Evolutionary conservation across 2,888 invertebrate genomes (phyloP).

Genomic region (Idaea biselata): DNA sequence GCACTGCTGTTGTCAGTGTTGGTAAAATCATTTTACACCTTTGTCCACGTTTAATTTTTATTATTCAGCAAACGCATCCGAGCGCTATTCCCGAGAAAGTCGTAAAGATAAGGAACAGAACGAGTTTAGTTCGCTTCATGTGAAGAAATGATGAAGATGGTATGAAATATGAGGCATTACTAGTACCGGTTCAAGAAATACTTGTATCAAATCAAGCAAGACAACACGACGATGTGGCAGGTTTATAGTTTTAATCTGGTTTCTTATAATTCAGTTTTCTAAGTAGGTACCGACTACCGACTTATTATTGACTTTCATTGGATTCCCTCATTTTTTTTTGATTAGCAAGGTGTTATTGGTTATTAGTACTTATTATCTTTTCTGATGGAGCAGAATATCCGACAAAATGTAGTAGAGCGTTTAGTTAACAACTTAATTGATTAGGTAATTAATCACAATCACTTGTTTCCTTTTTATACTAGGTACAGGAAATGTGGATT

Average conservation of each 20-base stretch:
- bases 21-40: constrained; percentile 5
- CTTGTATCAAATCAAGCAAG: not conserved
- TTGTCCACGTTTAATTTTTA: constrained; percentile 6
- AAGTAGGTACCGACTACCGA: not conserved
- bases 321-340: too few species aligned
- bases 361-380: too few species aligned
- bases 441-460: not conserved
- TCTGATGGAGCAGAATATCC: not conserved
- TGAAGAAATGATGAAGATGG: constrained; percentile 16
- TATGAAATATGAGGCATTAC: constrained; percentile 22
- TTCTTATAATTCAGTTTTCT: constrained; percentile 6
- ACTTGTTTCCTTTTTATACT: not conserved
- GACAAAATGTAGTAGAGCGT: not conserved
- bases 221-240: not conserved
- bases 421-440: not conserved
- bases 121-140: constrained; percentile 20
- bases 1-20: constrained; percentile 8
- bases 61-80: constrained; percentile 4
- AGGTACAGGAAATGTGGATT: constrained; percentile 2
- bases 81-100: constrained; percentile 11
- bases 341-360: too few species aligned
- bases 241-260: constrained; percentile 19
- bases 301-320: not conserved
- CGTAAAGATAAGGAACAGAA: constrained; percentile 27
- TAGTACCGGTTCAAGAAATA: constrained; percentile 16